Evolutionary conservation across 2,797 vertebrate genomes (phyloP), one percentile per base, ranked within the genome.

Genomic region (Ibycter americanus): DNA sequence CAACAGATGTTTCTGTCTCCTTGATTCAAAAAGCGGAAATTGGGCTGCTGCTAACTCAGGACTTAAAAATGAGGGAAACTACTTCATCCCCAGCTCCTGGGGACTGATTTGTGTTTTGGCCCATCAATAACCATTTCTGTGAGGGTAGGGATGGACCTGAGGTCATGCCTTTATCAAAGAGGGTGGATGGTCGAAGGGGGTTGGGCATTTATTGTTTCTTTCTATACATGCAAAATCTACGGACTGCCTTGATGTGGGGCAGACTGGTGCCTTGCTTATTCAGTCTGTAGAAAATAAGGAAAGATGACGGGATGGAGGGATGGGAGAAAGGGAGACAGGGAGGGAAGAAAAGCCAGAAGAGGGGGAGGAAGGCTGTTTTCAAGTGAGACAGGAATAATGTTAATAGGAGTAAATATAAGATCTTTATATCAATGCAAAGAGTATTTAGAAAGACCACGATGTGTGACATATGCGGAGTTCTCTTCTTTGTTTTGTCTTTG

Each of bases 111-210:
- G 47, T 13, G 13, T 8, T 67, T 83, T 77, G 27, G 6, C 31
- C 66, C 1, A 2, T 66, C 61, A 18, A 0, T 71, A 67, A 31
- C 5, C 5, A 2, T 54, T 54, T 38, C 29, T 92, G 21, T 0
- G 0, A 31, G 29, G 29, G 15, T 11, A 49, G 52, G 22, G 9
- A 6, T 47, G 61, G 42, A 58, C 16, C 10, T 62, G 68, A 55
- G 47, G 19, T 51, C 15, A 10, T 20, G 15, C 26, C 13, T 42
- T 26, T 88, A 1, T 59, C 56, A 78, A 32, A 61, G 66, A 55
- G 22, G 8, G 3, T 16, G 42, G 21, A 13, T 20, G 13, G 22
- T 15, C 26, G 58, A 51, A 77, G 13, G 23, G 19, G 4, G 0
- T 12, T 65, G 36, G 40, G 20, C 18, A 62, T 90, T 26, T 51